Base-by-base conservation (phyloP, 1,140 invertebrate genomes). In the Gryllus bimaculatus region DNA sequence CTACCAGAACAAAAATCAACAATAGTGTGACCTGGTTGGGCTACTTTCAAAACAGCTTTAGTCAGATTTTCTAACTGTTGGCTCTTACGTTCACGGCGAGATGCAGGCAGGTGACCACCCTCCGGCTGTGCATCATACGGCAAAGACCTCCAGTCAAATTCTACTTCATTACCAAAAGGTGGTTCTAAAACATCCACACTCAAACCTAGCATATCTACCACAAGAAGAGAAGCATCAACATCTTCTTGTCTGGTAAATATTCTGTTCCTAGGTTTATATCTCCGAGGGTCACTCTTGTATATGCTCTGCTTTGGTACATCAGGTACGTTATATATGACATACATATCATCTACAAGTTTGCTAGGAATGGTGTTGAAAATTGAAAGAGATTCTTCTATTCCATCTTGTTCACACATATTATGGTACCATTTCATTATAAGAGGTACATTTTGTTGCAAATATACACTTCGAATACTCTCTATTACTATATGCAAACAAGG, bases 1-100 rank as follows among this genome's bases (percentile, higher is more conserved):
- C 94, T 93, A 7, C 96, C 97, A 83, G 94, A 95, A 86, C 97
- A 98, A 86, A 98, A 98, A 85, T 98, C 97, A 6, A 98, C 94
- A 81, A 98, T 95, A 18, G 89, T 86, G 82, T 90, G 83, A 79
- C 86, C 82, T 47, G 81, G 77, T 73, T 81, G 79, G 0, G 90
- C 92, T 75, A 96, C 85, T 75, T 90, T 89, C 3, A 93, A 83
- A 0, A 95, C 92, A 26, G 94, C 92, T 83, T 92, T 91, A n/a
- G 91, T 91, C 80, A 99, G 86, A 84, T 95, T 98, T 85, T 96
- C 93, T 47, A 99, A 84, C 84, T 99, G 97, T 81, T 97, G 90
- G 75, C 92, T 92, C 87, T 99, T 99, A 79, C 94, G 88, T 47
- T 89, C 84, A 7, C 93, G 86, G 75, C 96, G 89, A 20, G 89